Evolutionary conservation across 2,113 vertebrate species (phyloP), one percentile per base, ranked within the genome.

Genomic region (Saccopteryx bilineata): DNA sequence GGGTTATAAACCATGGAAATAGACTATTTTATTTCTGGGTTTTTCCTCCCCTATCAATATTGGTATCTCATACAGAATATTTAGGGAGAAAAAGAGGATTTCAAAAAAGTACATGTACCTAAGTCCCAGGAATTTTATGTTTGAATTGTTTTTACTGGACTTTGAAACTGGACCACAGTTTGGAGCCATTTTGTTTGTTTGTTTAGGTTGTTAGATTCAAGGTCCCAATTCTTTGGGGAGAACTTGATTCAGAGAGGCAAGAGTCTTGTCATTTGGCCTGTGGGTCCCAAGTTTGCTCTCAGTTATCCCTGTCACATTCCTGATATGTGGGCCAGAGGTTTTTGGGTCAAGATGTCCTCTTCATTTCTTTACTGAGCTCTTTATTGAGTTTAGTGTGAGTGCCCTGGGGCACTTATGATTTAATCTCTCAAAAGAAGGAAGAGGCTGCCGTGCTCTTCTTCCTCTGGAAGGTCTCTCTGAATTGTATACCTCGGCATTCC

Each of bases 341-440:
- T 82, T n/a, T 31, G 65, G 54, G 68, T 93, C 90, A 63, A 60
- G 71, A 8, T 24, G 39, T 60, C 46, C 79, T 76, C 66, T 24
- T 89, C 23, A 9, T 93, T 95, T 90, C 75, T 90, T 91, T 91
- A 68, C 61, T 76, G 15, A 90, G 68, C 69, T 39, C 80, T 75
- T 56, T 75, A 76, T 39, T 14, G 33, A 69, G 54, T 61, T 56
- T 79, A 63, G 21, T 15, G 23, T 33, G 46, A 21, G 33, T 75
- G 54, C n/a, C 80, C 19, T 46, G 46, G 26, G 31, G 10, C 15
- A 23, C 12, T 12, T 31, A 28, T 78, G 86, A 93, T 71, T 63
- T 90, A 71, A 90, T 90, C 81, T 93, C 75, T 46, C 2, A 75
- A 61, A 79, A 79, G 81, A n/a, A 56, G 9, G 14, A 15, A 61